These are phyloP conservation scores for Philereme vetulata DNA, from an alignment of 2,888 invertebrate genomes.

Conservation along the genomic window DNA sequence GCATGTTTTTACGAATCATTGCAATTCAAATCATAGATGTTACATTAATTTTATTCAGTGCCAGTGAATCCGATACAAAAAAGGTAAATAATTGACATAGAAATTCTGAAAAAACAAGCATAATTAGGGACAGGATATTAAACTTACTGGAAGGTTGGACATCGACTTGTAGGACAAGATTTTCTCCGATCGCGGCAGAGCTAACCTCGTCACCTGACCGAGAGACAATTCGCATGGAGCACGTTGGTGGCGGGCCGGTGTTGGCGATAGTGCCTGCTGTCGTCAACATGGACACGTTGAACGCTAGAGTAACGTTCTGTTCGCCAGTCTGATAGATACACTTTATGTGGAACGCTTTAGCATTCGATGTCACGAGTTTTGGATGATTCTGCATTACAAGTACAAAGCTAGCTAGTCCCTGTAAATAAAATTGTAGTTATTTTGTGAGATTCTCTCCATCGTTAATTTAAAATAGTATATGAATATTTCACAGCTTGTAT, in stretches of 20 bases:
- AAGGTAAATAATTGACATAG: too few species aligned
- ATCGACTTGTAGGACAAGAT: constrained; percentile 92
- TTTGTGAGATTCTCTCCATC: not conserved
- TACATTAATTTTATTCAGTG: too few species aligned
- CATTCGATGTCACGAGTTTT: constrained; percentile 95
- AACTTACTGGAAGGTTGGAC: constrained; percentile 88
- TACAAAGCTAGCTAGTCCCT: constrained; percentile 96
- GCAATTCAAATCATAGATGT: too few species aligned
- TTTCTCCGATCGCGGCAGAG: constrained; percentile 96
- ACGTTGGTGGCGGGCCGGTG: constrained; percentile 96
- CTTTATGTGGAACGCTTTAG: constrained; percentile 97
- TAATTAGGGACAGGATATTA: not conserved
- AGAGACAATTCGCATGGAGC: constrained; percentile 95
- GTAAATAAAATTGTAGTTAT: constrained; percentile 41
- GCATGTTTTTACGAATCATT: too few species aligned
- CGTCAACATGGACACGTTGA: constrained; percentile 97
- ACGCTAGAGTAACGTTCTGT: constrained; percentile 95
- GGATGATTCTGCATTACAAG: constrained; percentile 98
- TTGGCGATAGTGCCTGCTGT: constrained; percentile 98
- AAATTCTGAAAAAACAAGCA: too few species aligned
- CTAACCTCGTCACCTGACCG: constrained; percentile 93
- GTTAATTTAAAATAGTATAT: too few species aligned
- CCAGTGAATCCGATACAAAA: too few species aligned
- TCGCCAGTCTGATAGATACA: constrained; percentile 97
- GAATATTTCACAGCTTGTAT: not conserved